Percentiles rank a stretch among this genome's conserved stretches.
These are phyloP conservation scores for Mythimna albipuncta DNA, from an alignment of 2,888 invertebrate genomes.

Conservation along the genomic window DNA sequence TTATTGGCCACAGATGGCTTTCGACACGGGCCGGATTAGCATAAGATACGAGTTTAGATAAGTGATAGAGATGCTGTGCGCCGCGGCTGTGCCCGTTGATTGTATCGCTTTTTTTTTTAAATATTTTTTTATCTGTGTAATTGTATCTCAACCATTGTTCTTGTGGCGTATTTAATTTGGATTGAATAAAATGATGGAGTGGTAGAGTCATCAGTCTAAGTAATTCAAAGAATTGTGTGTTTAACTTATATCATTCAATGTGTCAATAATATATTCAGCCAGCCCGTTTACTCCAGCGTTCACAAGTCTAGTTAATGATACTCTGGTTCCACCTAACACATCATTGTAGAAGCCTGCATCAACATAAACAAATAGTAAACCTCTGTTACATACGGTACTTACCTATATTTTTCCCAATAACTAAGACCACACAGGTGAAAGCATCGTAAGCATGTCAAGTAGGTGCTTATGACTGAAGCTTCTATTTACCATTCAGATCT, in stretches of 20 bases:
- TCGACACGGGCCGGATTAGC: constrained; percentile 44
- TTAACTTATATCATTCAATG: not conserved
- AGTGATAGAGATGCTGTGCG: constrained; percentile 28
- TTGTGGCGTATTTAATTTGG: not conserved
- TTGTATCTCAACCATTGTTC: not conserved
- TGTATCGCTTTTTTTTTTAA: constrained; percentile 19
- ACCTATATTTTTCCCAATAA: not conserved
- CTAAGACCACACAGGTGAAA: constrained; percentile 11
- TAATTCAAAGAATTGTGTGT: not conserved
- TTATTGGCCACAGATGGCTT: constrained; percentile 44
- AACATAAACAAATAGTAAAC: constrained; percentile 2
- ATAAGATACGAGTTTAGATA: constrained; percentile 59
- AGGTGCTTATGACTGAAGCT: constrained; percentile 33
- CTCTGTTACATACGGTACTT: not conserved
- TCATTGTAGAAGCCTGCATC: not conserved
- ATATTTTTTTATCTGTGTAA: constrained; percentile 2
- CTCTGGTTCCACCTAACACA: not conserved
- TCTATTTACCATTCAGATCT: constrained; percentile 23
- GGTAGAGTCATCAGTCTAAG: not conserved
- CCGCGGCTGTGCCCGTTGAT: constrained; percentile 26
- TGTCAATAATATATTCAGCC: not conserved
- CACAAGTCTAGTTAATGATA: not conserved
- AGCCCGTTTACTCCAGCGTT: not conserved
- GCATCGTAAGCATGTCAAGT: constrained; percentile 36
- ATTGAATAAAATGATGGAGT: constrained; percentile 4